phyloP scores from a whole-genome alignment of 2,113 vertebrate species.

The Amia ocellicauda region DNA sequence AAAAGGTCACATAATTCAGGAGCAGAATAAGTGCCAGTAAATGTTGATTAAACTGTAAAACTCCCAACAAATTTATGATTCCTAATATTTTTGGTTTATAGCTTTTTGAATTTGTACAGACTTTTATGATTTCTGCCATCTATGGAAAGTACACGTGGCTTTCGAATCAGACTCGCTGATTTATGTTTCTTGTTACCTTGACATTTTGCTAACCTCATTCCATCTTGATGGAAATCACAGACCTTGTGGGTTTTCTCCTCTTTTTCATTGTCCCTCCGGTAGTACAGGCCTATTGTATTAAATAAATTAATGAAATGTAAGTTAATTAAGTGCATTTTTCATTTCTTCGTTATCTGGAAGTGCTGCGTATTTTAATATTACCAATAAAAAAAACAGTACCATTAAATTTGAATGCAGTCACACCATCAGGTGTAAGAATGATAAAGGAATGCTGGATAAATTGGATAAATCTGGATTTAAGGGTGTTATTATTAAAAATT shows the following conservation, averaged over 20 bases:
- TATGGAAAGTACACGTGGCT: slow-evolving; percentile 31
- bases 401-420: background rate
- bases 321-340: slow-evolving; percentile 5
- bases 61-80: slow-evolving; percentile 33
- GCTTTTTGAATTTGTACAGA: slow-evolving; percentile 32
- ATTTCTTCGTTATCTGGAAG: background rate
- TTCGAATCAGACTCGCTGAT: slow-evolving; percentile 30
- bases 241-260: slow-evolving; percentile 17
- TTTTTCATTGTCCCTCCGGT: slow-evolving; percentile 31
- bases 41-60: slow-evolving; percentile 46
- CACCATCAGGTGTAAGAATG: background rate
- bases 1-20: slow-evolving; percentile 42
- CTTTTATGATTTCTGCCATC: slow-evolving; percentile 29
- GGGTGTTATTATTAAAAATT: no score
- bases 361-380: background rate
- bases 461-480: no score
- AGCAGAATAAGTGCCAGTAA: slow-evolving; percentile 36
- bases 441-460: no score
- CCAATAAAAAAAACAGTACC: background rate
- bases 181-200: slow-evolving; percentile 34
- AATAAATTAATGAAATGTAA: slow-evolving; percentile 11
- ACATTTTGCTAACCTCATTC: slow-evolving; percentile 45
- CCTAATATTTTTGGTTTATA: slow-evolving; percentile 30
- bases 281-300: background rate
- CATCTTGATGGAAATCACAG: slow-evolving; percentile 46